Evolutionary conservation across 2,797 vertebrate genomes (phyloP), one percentile per base, ranked within the genome.

Genomic region (Nannoperca australis): DNA sequence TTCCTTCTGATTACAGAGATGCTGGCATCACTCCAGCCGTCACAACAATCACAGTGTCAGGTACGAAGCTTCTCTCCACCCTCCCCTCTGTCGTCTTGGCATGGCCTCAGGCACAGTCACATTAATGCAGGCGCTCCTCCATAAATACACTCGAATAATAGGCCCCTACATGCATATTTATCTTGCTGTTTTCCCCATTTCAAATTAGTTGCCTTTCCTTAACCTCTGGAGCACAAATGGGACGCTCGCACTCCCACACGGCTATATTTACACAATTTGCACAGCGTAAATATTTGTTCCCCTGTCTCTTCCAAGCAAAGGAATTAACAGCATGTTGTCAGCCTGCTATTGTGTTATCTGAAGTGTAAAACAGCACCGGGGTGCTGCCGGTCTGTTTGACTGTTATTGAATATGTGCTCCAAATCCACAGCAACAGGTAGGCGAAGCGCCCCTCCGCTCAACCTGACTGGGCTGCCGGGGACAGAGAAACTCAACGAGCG

Each of bases 401-500:
- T 59, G 53, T 71, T 82, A 5, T 68, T 67, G 12, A 30, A 70
- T 76, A 73, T 61, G 17, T 78, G 65, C 69, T 85, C 55, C 89
- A 58, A 38, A 93, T 85, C 55, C 89, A 58, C 40, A 93, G 95
- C 85, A 24, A 27, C 94, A 95, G 98, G 98, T 49, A 94, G 98
- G 87, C 94, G 98, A 62, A 99, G 97, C 0, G 98, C 98, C 24
- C 98, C 98, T 0, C 98, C 98, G 0, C 94, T 99, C 88, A 99
- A 99, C 94, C 95, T 99, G 84, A 99, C 98, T 0, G 98, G 98
- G 67, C 96, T 99, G 60, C 98, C 98, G 2, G 98, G 98, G 66
- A 99, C 98, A 0, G 98, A 99, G 94, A 99, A 99, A 60, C 97
- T 99, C 50, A 97, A 99, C 5, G 97, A 99, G 83, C 96, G 96